These are phyloP conservation scores for Hiodon tergisus DNA, from an alignment of 2,113 vertebrate genomes.

Conservation along the genomic window DNA sequence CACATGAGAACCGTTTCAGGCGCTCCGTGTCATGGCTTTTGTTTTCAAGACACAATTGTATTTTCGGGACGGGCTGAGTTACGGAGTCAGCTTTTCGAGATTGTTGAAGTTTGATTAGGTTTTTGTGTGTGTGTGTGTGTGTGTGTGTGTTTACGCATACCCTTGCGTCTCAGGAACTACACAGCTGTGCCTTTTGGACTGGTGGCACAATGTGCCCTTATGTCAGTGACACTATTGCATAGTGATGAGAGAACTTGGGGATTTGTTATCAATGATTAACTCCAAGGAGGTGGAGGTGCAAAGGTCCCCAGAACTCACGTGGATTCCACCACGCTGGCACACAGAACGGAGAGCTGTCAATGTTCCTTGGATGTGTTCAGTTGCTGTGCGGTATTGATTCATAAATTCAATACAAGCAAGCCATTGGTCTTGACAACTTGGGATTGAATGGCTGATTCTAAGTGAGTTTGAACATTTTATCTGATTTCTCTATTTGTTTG, in stretches of 20 bases:
- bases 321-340: neutral
- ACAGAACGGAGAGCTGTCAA: neutral
- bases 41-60: too few species aligned
- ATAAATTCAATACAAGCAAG: neutral
- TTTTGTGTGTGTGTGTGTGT: neutral
- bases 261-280: constrained; percentile 23
- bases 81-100: neutral
- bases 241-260: neutral
- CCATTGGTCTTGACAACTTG: neutral
- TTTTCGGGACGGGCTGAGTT: neutral
- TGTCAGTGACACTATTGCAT: neutral
- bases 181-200: neutral
- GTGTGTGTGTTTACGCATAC: neutral
- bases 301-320: neutral
- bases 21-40: neutral
- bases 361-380: neutral
- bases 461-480: neutral
- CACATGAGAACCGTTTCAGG: neutral
- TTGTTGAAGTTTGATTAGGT: neutral
- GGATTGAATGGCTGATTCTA: neutral
- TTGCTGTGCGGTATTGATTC: neutral
- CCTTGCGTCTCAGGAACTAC: neutral
- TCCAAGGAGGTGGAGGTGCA: constrained; percentile 4
- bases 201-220: neutral
- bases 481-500: neutral